phyloP scores from a whole-genome alignment of 1,140 invertebrate genomes.

The Orchesella cincta region DNA sequence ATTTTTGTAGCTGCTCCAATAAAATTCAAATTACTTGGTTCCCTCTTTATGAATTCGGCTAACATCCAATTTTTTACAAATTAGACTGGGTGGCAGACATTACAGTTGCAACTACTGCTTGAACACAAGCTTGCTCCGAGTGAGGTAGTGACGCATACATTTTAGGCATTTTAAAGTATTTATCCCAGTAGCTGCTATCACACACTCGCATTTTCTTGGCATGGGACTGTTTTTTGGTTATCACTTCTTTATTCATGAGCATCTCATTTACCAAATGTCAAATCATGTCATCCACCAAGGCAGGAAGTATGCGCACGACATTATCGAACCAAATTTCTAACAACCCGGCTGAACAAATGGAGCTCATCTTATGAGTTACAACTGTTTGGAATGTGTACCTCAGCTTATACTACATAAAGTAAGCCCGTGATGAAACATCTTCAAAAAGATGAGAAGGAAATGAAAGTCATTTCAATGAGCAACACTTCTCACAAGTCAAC shows the following conservation, averaged over 20 bases:
- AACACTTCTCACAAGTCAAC: not conserved
- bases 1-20: too few relatives aligned
- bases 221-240: too few relatives aligned
- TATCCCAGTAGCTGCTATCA: too few relatives aligned
- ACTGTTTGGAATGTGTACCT: not conserved
- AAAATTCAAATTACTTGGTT: too few relatives aligned
- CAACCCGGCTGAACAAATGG: not conserved
- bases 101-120: too few relatives aligned
- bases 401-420: too few relatives aligned
- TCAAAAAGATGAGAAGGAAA: not conserved
- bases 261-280: not conserved
- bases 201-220: too few relatives aligned
- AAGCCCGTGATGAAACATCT: not conserved
- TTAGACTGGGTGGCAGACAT: not conserved
- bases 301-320: not conserved
- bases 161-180: not conserved
- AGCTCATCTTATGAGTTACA: not conserved
- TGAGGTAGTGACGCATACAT: not conserved
- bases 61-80: not conserved
- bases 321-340: not conserved
- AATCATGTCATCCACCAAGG: not conserved
- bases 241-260: not conserved
- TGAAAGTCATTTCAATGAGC: not conserved
- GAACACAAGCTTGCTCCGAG: too few relatives aligned
- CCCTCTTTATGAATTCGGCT: not conserved